These are phyloP conservation scores for Scomber scombrus DNA, from an alignment of 2,113 vertebrate species.

Conservation along the genomic window DNA sequence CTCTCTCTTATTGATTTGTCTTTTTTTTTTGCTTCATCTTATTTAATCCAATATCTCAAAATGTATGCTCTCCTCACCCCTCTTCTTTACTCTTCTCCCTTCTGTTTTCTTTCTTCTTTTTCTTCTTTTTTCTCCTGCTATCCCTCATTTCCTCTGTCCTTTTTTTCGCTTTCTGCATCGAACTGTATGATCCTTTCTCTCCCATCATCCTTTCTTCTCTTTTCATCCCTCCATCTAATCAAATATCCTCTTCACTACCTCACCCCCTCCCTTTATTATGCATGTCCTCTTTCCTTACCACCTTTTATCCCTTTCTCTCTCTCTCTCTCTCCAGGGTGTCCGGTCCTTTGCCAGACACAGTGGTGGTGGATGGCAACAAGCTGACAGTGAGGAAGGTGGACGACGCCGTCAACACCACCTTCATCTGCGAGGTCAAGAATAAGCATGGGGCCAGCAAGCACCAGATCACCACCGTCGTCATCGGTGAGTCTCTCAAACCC, in stretches of 20 bases:
- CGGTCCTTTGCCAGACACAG: slow-evolving; percentile 75
- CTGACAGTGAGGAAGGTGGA: slow-evolving; percentile 88
- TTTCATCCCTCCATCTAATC: neutral
- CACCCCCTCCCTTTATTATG: neutral
- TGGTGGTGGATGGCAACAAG: slow-evolving; percentile 72
- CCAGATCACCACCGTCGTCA: slow-evolving; percentile 84
- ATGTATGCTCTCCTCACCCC: neutral
- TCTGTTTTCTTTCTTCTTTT: neutral
- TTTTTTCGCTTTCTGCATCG: neutral
- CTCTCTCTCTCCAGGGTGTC: slow-evolving; percentile 61
- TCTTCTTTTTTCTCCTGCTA: neutral
- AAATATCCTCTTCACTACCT: neutral
- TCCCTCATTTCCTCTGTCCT: neutral
- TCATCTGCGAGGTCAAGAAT: slow-evolving; percentile 87
- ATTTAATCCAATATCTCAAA: slow-evolving; percentile 21
- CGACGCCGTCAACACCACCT: slow-evolving; percentile 88
- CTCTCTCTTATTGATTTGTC: slow-evolving; percentile 2
- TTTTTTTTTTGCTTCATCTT: neutral
- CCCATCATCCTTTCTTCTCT: too few relatives aligned
- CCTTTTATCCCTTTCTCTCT: neutral
- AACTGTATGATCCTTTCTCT: too few relatives aligned
- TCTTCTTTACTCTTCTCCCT: neutral
- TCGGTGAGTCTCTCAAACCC: slow-evolving; percentile 81
- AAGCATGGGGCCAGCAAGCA: slow-evolving; percentile 77
- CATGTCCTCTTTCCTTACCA: neutral